A percentile compares a stretch with the other conserved stretches of the same genome.
Evolutionary conservation across 2,888 invertebrate species (phyloP).

Genomic region (Clanis bilineata): DNA sequence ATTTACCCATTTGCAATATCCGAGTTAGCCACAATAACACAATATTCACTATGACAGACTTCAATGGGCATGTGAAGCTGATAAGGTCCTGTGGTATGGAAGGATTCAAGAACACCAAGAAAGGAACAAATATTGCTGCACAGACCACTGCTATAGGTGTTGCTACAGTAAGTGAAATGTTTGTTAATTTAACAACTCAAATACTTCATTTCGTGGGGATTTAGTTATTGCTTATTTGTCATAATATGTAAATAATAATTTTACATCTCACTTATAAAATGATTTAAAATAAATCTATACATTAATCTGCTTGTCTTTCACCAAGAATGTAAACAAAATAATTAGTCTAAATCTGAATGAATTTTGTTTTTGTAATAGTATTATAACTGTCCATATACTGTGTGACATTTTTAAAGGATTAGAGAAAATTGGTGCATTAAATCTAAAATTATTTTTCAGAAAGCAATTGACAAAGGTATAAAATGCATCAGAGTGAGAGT

Average conservation of each 20-base stretch:
- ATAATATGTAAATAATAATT: too few relatives aligned
- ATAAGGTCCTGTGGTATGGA: conserved; percentile 92
- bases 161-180: conserved; percentile 84
- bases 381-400: too few relatives aligned
- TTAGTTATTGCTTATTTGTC: too few relatives aligned
- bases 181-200: background rate
- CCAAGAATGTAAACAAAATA: too few relatives aligned
- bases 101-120: conserved; percentile 96
- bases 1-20: conserved; percentile 92
- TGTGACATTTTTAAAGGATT: too few relatives aligned
- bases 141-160: conserved; percentile 95
- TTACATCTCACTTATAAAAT: too few relatives aligned
- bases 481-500: conserved; percentile 90
- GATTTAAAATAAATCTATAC: too few relatives aligned
- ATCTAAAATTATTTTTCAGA: conserved; percentile 74
- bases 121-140: conserved; percentile 98
- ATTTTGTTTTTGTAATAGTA: too few relatives aligned
- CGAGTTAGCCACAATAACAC: conserved; percentile 94
- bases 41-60: conserved; percentile 88
- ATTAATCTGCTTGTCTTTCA: too few relatives aligned
- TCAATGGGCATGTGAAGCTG: conserved; percentile 84
- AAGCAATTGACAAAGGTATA: conserved; percentile 87
- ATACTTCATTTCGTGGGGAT: too few relatives aligned
- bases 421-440: background rate
- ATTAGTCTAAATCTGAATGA: too few relatives aligned